Base-by-base conservation (phyloP, 2,797 vertebrate genomes). In the Paedocypris micromegethes region DNA sequence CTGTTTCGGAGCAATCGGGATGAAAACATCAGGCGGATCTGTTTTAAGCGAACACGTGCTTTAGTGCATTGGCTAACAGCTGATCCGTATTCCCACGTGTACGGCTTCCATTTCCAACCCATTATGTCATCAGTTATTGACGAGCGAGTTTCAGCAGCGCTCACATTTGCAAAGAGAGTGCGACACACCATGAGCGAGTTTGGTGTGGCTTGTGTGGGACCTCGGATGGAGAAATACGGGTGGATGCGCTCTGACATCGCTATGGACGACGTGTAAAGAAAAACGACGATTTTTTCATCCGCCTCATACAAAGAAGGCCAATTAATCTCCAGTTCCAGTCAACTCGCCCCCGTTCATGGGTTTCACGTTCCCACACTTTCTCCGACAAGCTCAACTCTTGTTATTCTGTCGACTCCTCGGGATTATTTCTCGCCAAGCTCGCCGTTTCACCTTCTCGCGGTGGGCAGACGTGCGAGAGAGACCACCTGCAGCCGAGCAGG, bases 101-200 rank as follows among this genome's bases (percentile, higher is more conserved):
- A 53, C 60, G 23, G 45, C 68, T 62, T 76, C 68, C 74, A 69
- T 49, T 38, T 68, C 48, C 48, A 65, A 61, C 9, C 62, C 66
- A 78, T 76, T 76, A 78, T 75, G 61, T 78, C 74, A 76, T 71
- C 46, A 50, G 9, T 62, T 76, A 78, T 76, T 72, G 77, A 76
- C 77, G 59, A 58, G 45, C 57, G 45, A 74, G 68, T 41, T 57
- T 56, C 52, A 51, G 37, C 70, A 64, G 49, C 53, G 70, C 23
- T 68, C 72, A 56, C 53, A 38, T 61, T 59, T 50, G 46, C 44
- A 41, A 40, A 9, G 44, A 55, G 66, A 66, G 63, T 49, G 58
- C 41, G 49, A 66, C 23, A 1, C 23, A 23, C 23, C 23, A 23
- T 3, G 9, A 58, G 60, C 53, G n/a, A 55, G 46, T 52, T 51